Evolutionary conservation across 2,797 vertebrate species (phyloP).

Genomic region (Ispidina lecontei): DNA sequence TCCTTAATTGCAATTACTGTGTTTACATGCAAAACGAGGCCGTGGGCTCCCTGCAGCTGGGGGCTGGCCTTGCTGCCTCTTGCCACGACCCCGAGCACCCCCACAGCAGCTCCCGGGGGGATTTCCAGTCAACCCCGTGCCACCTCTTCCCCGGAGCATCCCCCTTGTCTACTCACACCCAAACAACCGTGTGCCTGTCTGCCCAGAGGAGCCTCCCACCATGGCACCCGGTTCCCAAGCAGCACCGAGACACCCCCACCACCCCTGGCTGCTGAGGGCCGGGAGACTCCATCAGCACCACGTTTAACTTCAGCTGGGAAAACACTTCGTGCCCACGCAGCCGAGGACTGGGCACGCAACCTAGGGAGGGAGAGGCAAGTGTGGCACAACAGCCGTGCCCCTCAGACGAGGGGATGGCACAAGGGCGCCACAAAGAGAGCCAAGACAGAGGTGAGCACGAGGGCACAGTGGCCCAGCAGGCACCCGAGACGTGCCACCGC

Average conservation of each 20-base stretch:
- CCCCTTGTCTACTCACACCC: neutral
- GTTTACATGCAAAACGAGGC: neutral
- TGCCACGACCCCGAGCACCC: fast-evolving
- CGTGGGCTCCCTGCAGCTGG: neutral
- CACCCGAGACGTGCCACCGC: neutral
- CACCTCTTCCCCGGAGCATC: fast-evolving
- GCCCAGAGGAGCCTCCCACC: neutral
- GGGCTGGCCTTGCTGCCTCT: neutral
- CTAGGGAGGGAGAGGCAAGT: neutral
- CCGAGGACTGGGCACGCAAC: neutral
- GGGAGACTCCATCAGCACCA: neutral
- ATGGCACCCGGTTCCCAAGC: too few species aligned
- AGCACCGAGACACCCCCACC: neutral
- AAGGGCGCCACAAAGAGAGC: neutral
- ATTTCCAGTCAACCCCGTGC: neutral
- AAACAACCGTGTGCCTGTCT: fast-evolving
- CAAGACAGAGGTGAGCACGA: neutral
- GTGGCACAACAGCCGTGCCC: neutral
- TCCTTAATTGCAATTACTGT: neutral
- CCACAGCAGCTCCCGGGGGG: fast-evolving
- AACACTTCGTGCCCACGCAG: neutral
- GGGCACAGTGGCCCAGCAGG: neutral
- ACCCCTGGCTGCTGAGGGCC: fast-evolving
- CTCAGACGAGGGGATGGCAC: neutral
- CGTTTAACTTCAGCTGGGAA: neutral